These are phyloP conservation scores for Pyrocephalus nanus DNA, from an alignment of 2,797 vertebrate genomes.

Conservation along the genomic window DNA sequence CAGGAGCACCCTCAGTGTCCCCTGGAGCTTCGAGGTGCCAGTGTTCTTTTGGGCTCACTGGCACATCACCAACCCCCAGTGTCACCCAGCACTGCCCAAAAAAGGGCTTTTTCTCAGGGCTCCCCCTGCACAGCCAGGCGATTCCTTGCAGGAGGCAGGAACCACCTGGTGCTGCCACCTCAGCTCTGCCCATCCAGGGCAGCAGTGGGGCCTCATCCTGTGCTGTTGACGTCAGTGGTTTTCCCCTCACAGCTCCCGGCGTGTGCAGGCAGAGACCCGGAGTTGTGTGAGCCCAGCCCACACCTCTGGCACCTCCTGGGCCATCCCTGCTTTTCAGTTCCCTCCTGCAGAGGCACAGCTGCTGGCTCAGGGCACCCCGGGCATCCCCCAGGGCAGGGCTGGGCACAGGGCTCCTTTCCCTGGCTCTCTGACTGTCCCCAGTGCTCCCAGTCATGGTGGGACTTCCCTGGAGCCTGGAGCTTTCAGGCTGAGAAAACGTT, in stretches of 20 bases:
- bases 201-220: not conserved
- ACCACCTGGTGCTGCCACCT: not conserved
- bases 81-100: not conserved
- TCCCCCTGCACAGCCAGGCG: not conserved
- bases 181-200: not conserved
- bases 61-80: accelerated
- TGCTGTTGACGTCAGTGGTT: not conserved
- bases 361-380: accelerated
- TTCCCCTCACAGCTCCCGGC: not conserved
- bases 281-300: not conserved
- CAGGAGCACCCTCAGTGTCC: not conserved
- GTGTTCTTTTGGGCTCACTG: not conserved
- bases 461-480: accelerated
- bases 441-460: not conserved
- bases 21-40: not conserved
- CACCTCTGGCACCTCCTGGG: not conserved
- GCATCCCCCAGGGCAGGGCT: not conserved
- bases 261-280: not conserved
- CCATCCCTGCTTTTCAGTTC: not conserved
- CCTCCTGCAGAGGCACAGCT: not conserved
- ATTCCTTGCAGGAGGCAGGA: not conserved
- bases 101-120: not conserved
- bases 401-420: not conserved
- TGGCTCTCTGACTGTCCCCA: accelerated
- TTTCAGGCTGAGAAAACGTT: not conserved